Base-by-base conservation (phyloP, 1,140 invertebrate species). In the Caenorhabditis briggsae region DNA sequence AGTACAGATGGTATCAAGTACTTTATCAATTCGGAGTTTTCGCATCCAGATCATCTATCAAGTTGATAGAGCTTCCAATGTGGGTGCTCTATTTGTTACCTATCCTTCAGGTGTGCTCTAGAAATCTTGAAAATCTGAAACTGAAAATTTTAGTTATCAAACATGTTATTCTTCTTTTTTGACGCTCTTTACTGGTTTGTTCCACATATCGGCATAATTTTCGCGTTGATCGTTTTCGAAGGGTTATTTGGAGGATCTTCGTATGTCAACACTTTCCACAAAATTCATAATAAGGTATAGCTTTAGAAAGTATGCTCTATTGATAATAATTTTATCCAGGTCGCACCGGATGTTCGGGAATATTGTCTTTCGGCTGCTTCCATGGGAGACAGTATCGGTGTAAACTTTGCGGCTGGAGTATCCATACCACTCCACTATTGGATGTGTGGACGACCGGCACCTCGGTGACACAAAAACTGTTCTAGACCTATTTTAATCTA, bases 11-110 rank as follows among this genome's bases (percentile, higher is more conserved):
- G 96, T 94, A 96, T n/a, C 95, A 96, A 92, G 95, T 96, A 14
- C 94, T 95, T 89, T 97, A 96, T 93, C 96, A 97, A 92, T 93
- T 96, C 83, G 96, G 96, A 20, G 96, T 96, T 1, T 96, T 97
- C 88, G 94, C 96, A 55, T 96, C 96, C 0, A 94, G 96, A 85
- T 96, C 96, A 8, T 96, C 96, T 14, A 95, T 96, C 0, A 96
- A 95, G 92, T 89, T 96, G 9, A 91, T 96, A 58, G 93, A 94
- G 56, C 83, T 92, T 25, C 89, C 91, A 82, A 94, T 96, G 50
- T 56, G 58, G 43, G 48, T 78, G 5, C 65, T 85, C 6, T 96
- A 95, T 95, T 90, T 96, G 1, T 94, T 96, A 93, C 94, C 95
- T 2, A 91, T 96, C 11, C 93, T 96, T 58, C 96, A 96, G 94